Conservation (phyloP, 2,113 vertebrate genomes). For the Alethe castanea region DNA sequence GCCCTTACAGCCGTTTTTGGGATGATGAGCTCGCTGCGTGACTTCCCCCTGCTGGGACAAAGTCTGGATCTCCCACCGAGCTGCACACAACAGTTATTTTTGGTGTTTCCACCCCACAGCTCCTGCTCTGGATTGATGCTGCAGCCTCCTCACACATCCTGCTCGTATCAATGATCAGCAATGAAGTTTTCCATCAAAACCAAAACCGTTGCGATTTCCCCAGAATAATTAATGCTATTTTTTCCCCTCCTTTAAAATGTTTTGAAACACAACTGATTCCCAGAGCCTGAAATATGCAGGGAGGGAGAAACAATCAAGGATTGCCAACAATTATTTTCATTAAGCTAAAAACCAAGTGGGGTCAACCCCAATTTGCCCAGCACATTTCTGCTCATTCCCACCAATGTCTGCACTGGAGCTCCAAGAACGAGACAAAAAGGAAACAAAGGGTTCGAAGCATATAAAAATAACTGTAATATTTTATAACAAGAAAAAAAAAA, state of each 20-base stretch:
- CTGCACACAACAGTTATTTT: neutral
- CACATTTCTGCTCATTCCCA: neutral
- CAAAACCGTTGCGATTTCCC: neutral
- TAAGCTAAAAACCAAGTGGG: neutral
- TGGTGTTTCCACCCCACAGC: neutral
- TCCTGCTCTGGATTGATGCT: neutral
- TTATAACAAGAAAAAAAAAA: neutral
- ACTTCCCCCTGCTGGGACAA: neutral
- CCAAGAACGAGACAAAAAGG: neutral
- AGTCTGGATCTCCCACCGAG: neutral
- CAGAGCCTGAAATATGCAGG: neutral
- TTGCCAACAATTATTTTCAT: neutral
- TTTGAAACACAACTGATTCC: neutral
- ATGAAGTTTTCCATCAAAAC: neutral
- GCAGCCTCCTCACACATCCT: neutral
- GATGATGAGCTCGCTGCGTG: neutral
- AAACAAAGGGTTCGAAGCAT: neutral
- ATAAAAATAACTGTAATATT: constrained; percentile 1
- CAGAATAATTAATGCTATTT: neutral
- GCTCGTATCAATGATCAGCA: accelerated
- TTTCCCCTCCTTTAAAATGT: neutral
- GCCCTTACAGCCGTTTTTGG: neutral
- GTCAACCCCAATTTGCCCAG: neutral
- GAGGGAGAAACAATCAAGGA: neutral
- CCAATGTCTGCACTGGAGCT: accelerated